Percentiles rank a stretch among this genome's conserved stretches.
phyloP scores from a whole-genome alignment of 1,140 invertebrate genomes.

The Proctacanthus coquilletti region DNA sequence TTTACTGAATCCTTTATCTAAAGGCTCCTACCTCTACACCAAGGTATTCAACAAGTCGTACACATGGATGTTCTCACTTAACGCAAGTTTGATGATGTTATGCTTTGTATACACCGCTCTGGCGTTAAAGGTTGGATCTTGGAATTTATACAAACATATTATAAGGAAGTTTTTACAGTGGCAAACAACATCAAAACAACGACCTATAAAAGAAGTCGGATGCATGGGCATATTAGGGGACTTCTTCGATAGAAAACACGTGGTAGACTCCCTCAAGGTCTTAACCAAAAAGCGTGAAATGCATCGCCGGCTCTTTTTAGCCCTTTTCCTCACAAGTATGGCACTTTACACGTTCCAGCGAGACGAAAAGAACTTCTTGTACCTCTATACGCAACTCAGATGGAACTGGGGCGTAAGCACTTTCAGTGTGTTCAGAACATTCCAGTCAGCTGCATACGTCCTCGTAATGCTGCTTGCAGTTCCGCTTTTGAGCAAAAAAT shows the following conservation, averaged over 20 bases:
- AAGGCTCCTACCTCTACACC: slow-evolving; percentile 40
- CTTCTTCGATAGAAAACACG: slow-evolving; percentile 52
- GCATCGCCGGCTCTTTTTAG: slow-evolving; percentile 41
- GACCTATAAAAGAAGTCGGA: slow-evolving; percentile 36
- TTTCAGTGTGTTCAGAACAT: slow-evolving; percentile 52
- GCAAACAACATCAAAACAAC: slow-evolving; percentile 45
- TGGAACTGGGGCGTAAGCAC: slow-evolving; percentile 47
- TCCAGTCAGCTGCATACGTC: slow-evolving; percentile 48
- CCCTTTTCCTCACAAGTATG: slow-evolving; percentile 50
- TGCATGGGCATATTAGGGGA: slow-evolving; percentile 42
- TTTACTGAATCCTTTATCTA: slow-evolving; percentile 11
- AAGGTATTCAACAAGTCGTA: slow-evolving; percentile 42
- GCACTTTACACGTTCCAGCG: slow-evolving; percentile 61
- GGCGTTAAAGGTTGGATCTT: slow-evolving; percentile 18
- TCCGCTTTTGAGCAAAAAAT: slow-evolving; percentile 47
- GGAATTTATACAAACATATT: neutral
- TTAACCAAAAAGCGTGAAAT: slow-evolving; percentile 36
- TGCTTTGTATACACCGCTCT: slow-evolving; percentile 45
- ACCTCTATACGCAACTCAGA: slow-evolving; percentile 45
- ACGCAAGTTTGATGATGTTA: slow-evolving; percentile 38
- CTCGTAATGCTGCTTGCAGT: slow-evolving; percentile 45
- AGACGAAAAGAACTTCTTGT: slow-evolving; percentile 53
- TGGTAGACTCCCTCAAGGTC: slow-evolving; percentile 40
- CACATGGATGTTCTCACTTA: slow-evolving; percentile 52
- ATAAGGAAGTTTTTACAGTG: slow-evolving; percentile 37